Percentiles rank a stretch among this genome's conserved stretches.
phyloP scores from a whole-genome alignment of 2,888 invertebrate species.

The Vanessa cardui region DNA sequence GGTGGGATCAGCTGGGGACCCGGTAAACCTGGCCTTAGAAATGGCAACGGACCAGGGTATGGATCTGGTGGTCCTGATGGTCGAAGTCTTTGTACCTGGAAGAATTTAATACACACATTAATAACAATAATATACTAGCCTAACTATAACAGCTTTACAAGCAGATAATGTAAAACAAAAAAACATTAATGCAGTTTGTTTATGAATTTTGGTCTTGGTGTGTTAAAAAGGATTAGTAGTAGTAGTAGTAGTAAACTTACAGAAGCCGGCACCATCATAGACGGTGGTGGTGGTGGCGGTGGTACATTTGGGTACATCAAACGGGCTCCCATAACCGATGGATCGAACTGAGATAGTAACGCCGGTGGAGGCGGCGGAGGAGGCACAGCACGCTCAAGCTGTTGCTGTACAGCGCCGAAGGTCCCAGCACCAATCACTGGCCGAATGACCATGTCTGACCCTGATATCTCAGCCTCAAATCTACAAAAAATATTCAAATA shows the following conservation, averaged over 20 bases:
- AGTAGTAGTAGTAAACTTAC: too few relatives aligned
- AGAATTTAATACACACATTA: neutral
- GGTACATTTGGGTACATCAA: conserved; percentile 84
- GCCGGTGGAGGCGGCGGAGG: conserved; percentile 69
- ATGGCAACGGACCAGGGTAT: conserved; percentile 68
- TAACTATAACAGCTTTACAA: too few relatives aligned
- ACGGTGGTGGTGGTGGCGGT: conserved; percentile 85
- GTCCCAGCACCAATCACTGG: conserved; percentile 89
- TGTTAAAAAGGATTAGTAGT: neutral
- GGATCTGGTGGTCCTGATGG: conserved; percentile 51
- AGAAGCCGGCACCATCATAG: conserved; percentile 88
- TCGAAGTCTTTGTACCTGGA: conserved; percentile 65
- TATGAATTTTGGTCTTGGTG: neutral
- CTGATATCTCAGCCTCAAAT: conserved; percentile 94
- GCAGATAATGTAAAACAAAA: too few relatives aligned
- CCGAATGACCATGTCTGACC: conserved; percentile 79
- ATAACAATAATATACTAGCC: too few relatives aligned
- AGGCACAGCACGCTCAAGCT: conserved; percentile 81
- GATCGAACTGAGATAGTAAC: conserved; percentile 53
- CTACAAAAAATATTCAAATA: conserved; percentile 66
- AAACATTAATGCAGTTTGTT: too few relatives aligned
- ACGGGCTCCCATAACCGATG: conserved; percentile 54
- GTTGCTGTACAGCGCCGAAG: conserved; percentile 87
- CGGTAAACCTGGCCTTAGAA: conserved; percentile 65
- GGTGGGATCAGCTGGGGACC: conserved; percentile 72